Evolutionary conservation across 2,888 invertebrate genomes (phyloP), one percentile per base, ranked within the genome.

Genomic region (Diogma glabrata): DNA sequence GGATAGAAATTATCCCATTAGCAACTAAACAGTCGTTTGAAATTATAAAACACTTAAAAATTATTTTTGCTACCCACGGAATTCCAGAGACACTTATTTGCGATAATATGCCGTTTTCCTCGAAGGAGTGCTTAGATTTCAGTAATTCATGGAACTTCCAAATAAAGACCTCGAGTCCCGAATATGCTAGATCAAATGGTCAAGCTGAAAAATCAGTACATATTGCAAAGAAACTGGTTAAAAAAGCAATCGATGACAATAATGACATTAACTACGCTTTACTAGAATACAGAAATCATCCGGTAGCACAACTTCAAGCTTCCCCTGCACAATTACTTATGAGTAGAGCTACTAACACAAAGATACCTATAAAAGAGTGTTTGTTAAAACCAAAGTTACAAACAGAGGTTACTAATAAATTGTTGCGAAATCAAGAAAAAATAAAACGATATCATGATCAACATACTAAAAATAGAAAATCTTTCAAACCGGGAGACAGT

Each of bases 21-120:
- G 12, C 17, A 4, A 40, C 28, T n/a, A 49, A 51, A 14, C 50
- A 38, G 16, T 23, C 47, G 19, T 38, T 17, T 10, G 23, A 38
- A 24, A 17, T 55, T 4, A 52, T 57, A 19, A 19, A n/a, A 12
- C 36, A 43, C 19, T n/a, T 54, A 8, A 53, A 53, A 52, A 16
- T 23, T 16, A 50, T 56, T 19, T 54, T 56, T 53, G 48, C 51
- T 12, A 45, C 50, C 9, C 46, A 52, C 47, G 54, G 50, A 4
- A 28, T 50, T 4, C 50, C 43, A 6, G n/a, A n/a, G n/a, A 38
- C 20, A 20, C 20, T 51, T 14, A 30, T 30, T 19, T 23, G 23
- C 2, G 43, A 43, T n/a, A 51, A 51, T 20, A 38, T 47, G 26
- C 22, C 48, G 5, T 51, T 51, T 24, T 16, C 22, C 22, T 48